Base-by-base conservation (phyloP, 2,888 invertebrate genomes). In the Macrosiphum euphorbiae region DNA sequence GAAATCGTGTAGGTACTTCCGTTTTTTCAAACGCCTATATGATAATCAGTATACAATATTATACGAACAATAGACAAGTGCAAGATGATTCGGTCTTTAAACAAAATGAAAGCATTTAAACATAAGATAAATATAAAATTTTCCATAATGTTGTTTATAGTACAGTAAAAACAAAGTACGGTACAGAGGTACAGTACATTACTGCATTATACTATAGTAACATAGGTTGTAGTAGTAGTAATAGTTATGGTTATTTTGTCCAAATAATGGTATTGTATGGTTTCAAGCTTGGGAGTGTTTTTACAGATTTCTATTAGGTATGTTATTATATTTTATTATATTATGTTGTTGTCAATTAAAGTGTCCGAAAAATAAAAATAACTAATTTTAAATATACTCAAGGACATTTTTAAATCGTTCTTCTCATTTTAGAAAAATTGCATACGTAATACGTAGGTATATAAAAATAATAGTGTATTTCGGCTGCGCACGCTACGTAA, bases 1-100 rank as follows among this genome's bases (percentile, higher is more conserved):
- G 90, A 94, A 94, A 94, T 90, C 86, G 86, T 94, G 90, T 88
- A 47, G 28, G 44, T 50, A 94, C 67, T 94, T 94, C 94, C 94
- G 94, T 94, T 94, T 88, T 47, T 92, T 52, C n/a, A 78, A 92
- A 88, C 78, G 88, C 55, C 52, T 41, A 28, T 92, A 88, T 88
- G 50, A 50, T 92, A 26, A 87, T 87, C 20, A 47, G 78, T 87
- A 87, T 52, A 52, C 24, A n/a, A 35, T 52, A 44, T 67, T 35
- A 58, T 58, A 55, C 61, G 67, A 93, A 93, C 89, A 93, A 93
- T 89, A 89, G 93, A 67, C 50, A 67, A 89, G 84, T 47, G 5
- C 41, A 86, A 90, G 94, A 90, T 86, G 67, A 90, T 86, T 86
- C 90, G 86, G 90, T 94, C 8, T 90, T 90, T 90, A 90, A 94